These are phyloP conservation scores for Sebastes ruberrimus DNA, from an alignment of 2,797 vertebrate species.

Conservation along the genomic window DNA sequence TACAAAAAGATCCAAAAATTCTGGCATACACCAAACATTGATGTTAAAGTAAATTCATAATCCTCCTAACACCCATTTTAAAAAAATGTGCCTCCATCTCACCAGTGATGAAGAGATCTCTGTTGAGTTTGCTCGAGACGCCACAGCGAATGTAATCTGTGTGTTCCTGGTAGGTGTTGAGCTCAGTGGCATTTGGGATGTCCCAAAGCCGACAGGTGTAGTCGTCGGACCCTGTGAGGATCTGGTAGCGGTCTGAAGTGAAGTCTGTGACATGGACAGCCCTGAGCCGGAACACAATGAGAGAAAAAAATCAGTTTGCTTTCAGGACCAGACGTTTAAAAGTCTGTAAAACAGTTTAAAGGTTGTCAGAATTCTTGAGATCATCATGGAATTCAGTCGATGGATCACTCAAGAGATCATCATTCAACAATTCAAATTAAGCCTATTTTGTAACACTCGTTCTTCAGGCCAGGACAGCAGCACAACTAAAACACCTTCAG, in stretches of 20 bases:
- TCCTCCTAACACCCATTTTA: background rate
- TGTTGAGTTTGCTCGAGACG: slow-evolving; percentile 89
- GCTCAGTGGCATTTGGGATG: slow-evolving; percentile 87
- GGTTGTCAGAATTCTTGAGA: slow-evolving; percentile 60
- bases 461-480: background rate
- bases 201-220: slow-evolving; percentile 93
- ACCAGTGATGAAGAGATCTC: slow-evolving; percentile 95
- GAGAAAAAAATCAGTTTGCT: background rate
- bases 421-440: slow-evolving; percentile 23
- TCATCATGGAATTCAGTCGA: slow-evolving; percentile 68
- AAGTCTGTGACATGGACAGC: slow-evolving; percentile 92
- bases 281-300: slow-evolving; percentile 69
- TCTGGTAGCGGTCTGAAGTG: slow-evolving; percentile 89
- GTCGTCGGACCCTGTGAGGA: slow-evolving; percentile 94
- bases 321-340: background rate
- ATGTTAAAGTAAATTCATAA: background rate
- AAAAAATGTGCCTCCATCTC: background rate
- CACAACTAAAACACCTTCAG: background rate
- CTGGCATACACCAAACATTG: background rate
- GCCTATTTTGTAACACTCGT: background rate
- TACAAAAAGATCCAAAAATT: background rate
- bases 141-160: slow-evolving; percentile 94
- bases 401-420: slow-evolving; percentile 75
- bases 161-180: slow-evolving; percentile 88
- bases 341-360: slow-evolving; percentile 18